Percentiles rank a stretch among this genome's conserved stretches.
These are phyloP conservation scores for Salvator merianae DNA, from an alignment of 2,113 vertebrate genomes.

Conservation along the genomic window DNA sequence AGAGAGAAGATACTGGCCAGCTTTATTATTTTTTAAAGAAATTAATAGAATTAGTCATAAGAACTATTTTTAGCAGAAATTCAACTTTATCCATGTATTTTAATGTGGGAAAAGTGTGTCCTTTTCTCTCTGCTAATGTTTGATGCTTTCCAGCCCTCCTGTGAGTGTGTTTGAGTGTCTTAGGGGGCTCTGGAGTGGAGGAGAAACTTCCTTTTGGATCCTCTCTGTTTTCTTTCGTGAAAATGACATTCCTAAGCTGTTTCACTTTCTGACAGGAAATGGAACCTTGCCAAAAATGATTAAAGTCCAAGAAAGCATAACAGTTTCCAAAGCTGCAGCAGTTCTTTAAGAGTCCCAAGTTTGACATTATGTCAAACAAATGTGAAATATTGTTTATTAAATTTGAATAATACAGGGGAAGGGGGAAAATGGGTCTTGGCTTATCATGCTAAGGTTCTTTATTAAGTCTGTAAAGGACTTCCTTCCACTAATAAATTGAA, in stretches of 20 bases:
- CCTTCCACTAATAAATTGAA: constrained; percentile 79
- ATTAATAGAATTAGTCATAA: constrained; percentile 88
- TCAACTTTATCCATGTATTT: constrained; percentile 96
- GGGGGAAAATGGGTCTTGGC: constrained; percentile 80
- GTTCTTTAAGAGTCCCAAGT: constrained; percentile 84
- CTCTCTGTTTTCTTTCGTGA: constrained; percentile 99
- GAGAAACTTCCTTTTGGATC: constrained; percentile 97
- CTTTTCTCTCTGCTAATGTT: constrained; percentile 95
- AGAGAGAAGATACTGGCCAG: constrained; percentile 66
- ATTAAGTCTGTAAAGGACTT: constrained; percentile 77
- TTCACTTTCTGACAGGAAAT: constrained; percentile 99
- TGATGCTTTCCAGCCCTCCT: constrained; percentile 98
- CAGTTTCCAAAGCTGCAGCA: constrained; percentile 85
- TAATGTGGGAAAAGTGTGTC: constrained; percentile 99
- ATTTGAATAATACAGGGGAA: constrained; percentile 85
- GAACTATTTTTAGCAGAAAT: constrained; percentile 96
- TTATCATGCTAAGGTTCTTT: constrained; percentile 71
- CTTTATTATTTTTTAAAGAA: constrained; percentile 76
- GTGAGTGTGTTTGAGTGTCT: constrained; percentile 85
- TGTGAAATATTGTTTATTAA: constrained; percentile 93
- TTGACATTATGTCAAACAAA: constrained; percentile 93
- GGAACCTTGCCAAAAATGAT: constrained; percentile 94
- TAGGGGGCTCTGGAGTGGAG: constrained; percentile 89
- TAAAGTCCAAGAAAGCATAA: constrained; percentile 94
- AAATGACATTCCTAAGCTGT: constrained; percentile 99